Base-by-base conservation (phyloP, 2,888 invertebrate species). In the Euproctis similis region DNA sequence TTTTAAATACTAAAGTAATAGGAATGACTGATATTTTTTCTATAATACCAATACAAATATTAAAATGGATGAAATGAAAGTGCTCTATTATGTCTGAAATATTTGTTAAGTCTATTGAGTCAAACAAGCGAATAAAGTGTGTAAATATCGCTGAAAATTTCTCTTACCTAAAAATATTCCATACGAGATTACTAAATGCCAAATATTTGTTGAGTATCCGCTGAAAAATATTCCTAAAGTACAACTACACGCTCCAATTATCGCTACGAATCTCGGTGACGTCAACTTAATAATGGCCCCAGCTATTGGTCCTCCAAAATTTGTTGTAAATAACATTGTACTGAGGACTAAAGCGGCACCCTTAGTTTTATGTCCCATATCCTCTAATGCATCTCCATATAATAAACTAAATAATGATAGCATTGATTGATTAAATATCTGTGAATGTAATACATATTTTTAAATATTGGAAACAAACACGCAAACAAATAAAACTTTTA, bases 401-500 rank as follows among this genome's bases (percentile, higher is more conserved):
- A 92, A 71, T 30, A 92, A 78, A 33, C 91, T 90, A 62, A 90
- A 91, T 23, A 90, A 78, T 3, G 91, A 90, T 40, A 91, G 76
- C 63, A 91, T 86, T 2, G 91, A 89, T 60, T 91, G 89, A 61
- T 90, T 91, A 44, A 90, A 89, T 66, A 90, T 87, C 89, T 89
- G 64, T 16, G 69, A 77, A 54, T 3, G 36, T 46, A 23, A 18
- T 18, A n/a, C 10, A 21, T 14, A 23, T 11, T 13, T 2, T 6
- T 16, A 20, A 8, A 20, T 20, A 4, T n/a, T n/a, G n/a, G n/a
- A 16, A 5, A 16, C 16, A 16, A 16, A 5, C 7, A 16, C 7
- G n/a, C n/a, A n/a, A n/a, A n/a, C n/a, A n/a, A n/a, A n/a, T n/a
- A n/a, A n/a, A n/a, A n/a, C n/a, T n/a, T n/a, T n/a, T n/a, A n/a